Evolutionary conservation across 2,888 invertebrate genomes (phyloP), one percentile per base, ranked within the genome.

Genomic region (Polietes domitor): DNA sequence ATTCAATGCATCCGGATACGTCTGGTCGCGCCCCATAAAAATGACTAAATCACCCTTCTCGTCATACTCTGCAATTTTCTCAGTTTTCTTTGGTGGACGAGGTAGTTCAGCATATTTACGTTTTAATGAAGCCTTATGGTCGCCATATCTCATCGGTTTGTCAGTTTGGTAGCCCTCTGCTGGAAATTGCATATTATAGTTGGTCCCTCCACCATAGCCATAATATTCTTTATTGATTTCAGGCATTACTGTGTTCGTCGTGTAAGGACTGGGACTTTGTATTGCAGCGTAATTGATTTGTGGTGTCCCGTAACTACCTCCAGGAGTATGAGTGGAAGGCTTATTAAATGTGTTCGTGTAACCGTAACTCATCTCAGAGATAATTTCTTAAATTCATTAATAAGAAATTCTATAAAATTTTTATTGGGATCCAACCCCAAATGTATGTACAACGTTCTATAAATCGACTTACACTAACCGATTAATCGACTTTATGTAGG

Each of bases 1-100:
- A 43, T 92, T 93, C 15, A 94, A 87, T 80, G 93, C 93, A 80
- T 82, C 91, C 37, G 88, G 92, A 85, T 91, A 92, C 4, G 88
- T 87, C 15, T 80, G 78, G 77, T 91, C 88, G 41, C 90, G 89
- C 0, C 92, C 92, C 61, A 87, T 86, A 53, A 89, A 91, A 10
- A 89, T 85, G 0, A 82, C 75, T 26, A 85, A 1, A 28, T 71
- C 79, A 0, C 85, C 86, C 58, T 77, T 70, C 0, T 72, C 73
- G n/a, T 82, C 73, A 9, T 72, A 17, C 74, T 85, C 86, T 0
- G 26, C 24, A 19, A 81, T 19, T 0, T 58, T 12, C 41, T 75
- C 53, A 71, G 17, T 41, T 12, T 47, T 74, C 76, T 55, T 84
- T 73, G 3, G 75, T 50, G 2, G 63, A 19, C 53, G 65, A 19